A percentile compares a stretch with the other conserved stretches of the same genome.
phyloP scores from a whole-genome alignment of 2,888 invertebrate genomes.

The Noctua pronuba region DNA sequence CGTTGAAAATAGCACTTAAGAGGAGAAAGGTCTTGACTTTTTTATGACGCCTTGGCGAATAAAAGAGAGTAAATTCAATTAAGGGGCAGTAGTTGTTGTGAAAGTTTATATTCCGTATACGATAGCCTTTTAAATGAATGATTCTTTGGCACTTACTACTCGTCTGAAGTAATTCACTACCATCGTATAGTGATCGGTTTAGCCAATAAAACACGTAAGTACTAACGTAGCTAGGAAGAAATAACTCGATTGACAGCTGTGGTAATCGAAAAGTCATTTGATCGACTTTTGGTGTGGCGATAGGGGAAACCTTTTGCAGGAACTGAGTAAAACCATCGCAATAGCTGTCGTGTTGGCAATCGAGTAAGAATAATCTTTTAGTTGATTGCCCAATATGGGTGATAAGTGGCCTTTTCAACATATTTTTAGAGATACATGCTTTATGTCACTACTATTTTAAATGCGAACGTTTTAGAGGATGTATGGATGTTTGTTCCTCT shows the following conservation, averaged over 20 bases:
- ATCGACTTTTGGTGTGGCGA: conserved; percentile 29
- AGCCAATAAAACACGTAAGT: conserved; percentile 1
- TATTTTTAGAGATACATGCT: background rate
- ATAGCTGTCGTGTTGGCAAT: background rate
- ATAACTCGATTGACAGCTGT: background rate
- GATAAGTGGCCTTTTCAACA: background rate
- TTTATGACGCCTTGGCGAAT: conserved; percentile 55
- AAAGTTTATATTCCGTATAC: conserved; percentile 34
- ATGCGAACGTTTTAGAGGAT: no score
- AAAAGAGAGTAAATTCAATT: conserved; percentile 57
- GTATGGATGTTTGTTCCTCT: no score
- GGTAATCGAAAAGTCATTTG: conserved; percentile 8
- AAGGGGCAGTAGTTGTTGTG: conserved; percentile 35
- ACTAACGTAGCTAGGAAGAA: conserved; percentile 6
- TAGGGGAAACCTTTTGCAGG: conserved; percentile 10
- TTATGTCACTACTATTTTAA: no score
- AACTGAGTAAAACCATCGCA: background rate
- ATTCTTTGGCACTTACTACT: conserved; percentile 9
- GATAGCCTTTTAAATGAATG: conserved; percentile 36
- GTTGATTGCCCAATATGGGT: background rate
- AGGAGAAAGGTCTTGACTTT: conserved; percentile 46
- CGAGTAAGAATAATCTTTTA: background rate
- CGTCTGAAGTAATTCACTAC: conserved; percentile 6
- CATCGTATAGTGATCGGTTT: background rate
- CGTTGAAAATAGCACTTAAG: conserved; percentile 56